Evolutionary conservation across 1,140 invertebrate genomes (phyloP).

Genomic region (Parasteatoda tepidariorum): DNA sequence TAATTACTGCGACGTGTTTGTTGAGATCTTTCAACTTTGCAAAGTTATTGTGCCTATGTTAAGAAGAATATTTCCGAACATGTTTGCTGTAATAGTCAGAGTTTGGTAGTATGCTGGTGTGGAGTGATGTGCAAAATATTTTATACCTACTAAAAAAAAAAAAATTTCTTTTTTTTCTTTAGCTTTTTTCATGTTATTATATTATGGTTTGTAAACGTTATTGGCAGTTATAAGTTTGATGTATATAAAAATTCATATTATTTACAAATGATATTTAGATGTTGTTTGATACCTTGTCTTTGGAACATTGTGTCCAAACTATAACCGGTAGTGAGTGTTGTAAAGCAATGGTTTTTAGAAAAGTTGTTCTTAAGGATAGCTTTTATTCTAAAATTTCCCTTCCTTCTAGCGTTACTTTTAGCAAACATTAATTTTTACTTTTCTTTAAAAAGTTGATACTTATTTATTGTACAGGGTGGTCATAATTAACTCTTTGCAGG

Average conservation of each 20-base stretch:
- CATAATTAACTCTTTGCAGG: too few relatives aligned
- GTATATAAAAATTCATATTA: neutral
- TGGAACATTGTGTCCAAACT: too few relatives aligned
- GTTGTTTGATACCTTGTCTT: neutral
- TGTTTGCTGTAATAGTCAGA: conserved; percentile 26
- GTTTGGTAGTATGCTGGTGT: conserved; percentile 47
- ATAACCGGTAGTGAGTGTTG: too few relatives aligned
- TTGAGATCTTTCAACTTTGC: neutral
- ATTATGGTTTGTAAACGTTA: conserved; percentile 22
- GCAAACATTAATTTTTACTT: too few relatives aligned
- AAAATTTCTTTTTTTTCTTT: neutral
- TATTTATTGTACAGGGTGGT: too few relatives aligned
- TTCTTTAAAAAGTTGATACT: too few relatives aligned
- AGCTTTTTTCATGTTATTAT: neutral
- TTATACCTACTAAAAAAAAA: conserved; percentile 9
- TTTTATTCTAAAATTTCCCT: too few relatives aligned
- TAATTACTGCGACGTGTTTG: neutral
- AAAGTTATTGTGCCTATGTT: conserved; percentile 53
- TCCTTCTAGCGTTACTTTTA: too few relatives aligned
- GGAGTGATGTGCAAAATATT: conserved; percentile 12
- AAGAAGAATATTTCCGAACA: neutral
- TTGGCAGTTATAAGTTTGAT: neutral
- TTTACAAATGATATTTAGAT: neutral
- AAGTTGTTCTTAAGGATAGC: too few relatives aligned
- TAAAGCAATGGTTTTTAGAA: too few relatives aligned